phyloP scores from a whole-genome alignment of 2,113 vertebrate genomes.

The Zapornia atra region DNA sequence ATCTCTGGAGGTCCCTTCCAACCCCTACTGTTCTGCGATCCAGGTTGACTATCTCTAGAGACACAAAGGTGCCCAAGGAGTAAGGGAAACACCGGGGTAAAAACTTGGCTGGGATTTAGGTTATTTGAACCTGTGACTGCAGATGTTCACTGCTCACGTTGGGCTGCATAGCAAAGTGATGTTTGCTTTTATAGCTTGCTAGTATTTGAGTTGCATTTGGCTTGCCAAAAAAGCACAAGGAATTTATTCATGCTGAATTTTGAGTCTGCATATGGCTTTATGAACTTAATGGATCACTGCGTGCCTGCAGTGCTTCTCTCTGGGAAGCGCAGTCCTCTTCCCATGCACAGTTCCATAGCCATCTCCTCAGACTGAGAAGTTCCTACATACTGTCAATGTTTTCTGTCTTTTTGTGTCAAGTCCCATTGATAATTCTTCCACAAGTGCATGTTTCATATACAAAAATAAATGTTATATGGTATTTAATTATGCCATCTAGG shows the following conservation, averaged over 20 bases:
- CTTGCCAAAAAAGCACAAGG: neutral
- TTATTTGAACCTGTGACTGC: neutral
- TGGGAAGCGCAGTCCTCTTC: neutral
- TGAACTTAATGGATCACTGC: neutral
- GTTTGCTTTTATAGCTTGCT: neutral
- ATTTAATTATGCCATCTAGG: neutral
- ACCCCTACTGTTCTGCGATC: too few species aligned
- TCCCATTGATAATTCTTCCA: neutral
- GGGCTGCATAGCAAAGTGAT: neutral
- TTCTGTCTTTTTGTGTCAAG: neutral
- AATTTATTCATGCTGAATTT: neutral
- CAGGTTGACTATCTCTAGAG: neutral
- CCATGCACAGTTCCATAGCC: neutral
- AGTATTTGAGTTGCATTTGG: neutral
- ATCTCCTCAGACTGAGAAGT: neutral
- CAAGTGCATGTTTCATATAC: neutral
- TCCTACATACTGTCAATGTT: neutral
- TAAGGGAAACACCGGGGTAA: neutral
- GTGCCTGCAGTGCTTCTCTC: neutral
- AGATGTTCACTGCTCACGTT: neutral
- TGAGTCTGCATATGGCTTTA: neutral
- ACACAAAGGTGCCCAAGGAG: neutral
- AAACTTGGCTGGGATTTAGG: neutral
- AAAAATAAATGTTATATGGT: neutral
- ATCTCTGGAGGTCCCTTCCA: too few species aligned